phyloP scores from a whole-genome alignment of 2,888 invertebrate species.

The Xestobium rufovillosum region DNA sequence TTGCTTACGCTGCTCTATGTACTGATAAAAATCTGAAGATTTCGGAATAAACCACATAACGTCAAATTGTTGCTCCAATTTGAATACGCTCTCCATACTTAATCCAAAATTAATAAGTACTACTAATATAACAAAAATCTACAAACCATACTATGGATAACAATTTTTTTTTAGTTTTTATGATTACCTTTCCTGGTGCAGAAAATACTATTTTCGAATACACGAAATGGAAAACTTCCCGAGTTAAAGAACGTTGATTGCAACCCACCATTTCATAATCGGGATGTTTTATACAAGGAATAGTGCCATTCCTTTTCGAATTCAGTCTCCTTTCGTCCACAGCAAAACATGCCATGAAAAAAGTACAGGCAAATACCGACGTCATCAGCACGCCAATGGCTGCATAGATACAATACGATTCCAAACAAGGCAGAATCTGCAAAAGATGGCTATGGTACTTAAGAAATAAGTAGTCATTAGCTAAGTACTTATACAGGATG shows the following conservation, averaged over 20 bases:
- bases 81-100: conserved; percentile 54
- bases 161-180: conserved; percentile 3
- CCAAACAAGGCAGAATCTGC: conserved; percentile 68
- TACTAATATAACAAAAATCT: conserved; percentile 51
- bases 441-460: conserved; percentile 28
- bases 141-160: conserved; percentile 21
- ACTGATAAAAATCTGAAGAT: conserved; percentile 5
- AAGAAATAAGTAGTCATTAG: neutral
- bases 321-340: conserved; percentile 61
- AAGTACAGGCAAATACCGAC: conserved; percentile 69
- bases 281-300: conserved; percentile 60
- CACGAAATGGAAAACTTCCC: conserved; percentile 50
- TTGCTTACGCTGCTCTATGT: conserved; percentile 36
- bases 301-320: conserved; percentile 54
- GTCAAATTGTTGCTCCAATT: conserved; percentile 70
- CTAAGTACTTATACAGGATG: too few relatives aligned
- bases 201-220: conserved; percentile 62
- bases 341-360: conserved; percentile 70
- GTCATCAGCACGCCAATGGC: conserved; percentile 69
- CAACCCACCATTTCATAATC: conserved; percentile 46
- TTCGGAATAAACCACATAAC: conserved; percentile 72
- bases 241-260: conserved; percentile 51
- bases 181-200: conserved; percentile 53
- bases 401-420: conserved; percentile 77
- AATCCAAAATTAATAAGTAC: conserved; percentile 54